Evolutionary conservation across 2,797 vertebrate species (phyloP), one percentile per base, ranked within the genome.

Genomic region (Bovichtus variegatus): DNA sequence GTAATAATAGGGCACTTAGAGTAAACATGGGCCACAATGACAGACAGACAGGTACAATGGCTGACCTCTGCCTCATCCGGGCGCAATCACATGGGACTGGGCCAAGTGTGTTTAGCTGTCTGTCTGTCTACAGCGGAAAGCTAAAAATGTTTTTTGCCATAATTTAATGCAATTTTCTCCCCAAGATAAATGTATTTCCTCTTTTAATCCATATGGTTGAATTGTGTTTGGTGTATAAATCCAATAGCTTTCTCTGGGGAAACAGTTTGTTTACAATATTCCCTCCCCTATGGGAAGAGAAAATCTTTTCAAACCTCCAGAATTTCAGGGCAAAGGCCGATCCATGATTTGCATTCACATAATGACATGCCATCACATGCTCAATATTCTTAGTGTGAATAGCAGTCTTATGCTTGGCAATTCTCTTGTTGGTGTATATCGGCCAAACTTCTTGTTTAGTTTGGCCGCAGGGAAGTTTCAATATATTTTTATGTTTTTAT

Each of bases 21-120:
- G 76, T 82, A 82, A 84, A 90, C 78, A 64, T 6, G 27, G 59
- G 41, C 19, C 44, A 68, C 57, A 58, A n/a, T 18, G 62, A n/a
- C n/a, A 80, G 78, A 58, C 50, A 61, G 66, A 61, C 51, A 23
- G 47, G 51, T 78, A 78, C 72, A 73, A 58, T 62, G 67, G 41
- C 62, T 46, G 67, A 36, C 62, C 59, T 78, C 54, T 57, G 64
- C 49, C 49, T 83, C 36, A 2, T 51, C 61, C 31, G 43, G 61
- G n/a, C 53, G 29, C 60, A 76, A 64, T 72, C 73, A 47, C 46
- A 44, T 57, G 71, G 36, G 38, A 55, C 58, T 0, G 34, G 53
- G 54, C 63, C 73, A 78, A 60, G 55, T 49, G 54, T 34, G 15
- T 43, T 46, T 19, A 40, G 23, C 19, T 55, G 4, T 11, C 36